Base-by-base conservation (phyloP, 2,113 vertebrate species). In the Nycticebus coucang region DNA sequence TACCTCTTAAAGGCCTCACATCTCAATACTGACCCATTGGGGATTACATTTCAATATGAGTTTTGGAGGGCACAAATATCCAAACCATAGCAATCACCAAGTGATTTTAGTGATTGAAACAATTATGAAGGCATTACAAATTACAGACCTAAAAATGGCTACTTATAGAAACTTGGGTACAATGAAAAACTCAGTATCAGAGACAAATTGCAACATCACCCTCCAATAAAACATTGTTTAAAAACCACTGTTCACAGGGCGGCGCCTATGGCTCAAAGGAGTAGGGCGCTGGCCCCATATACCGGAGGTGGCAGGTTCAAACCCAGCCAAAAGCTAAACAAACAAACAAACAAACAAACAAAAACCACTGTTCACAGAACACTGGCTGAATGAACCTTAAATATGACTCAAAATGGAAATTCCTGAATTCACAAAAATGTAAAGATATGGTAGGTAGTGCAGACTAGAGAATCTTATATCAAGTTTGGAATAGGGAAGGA, bases 61-160 rank as follows among this genome's bases (percentile, higher is more conserved):
- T 77, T 10, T 77, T 77, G 41, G 26, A 30, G 41, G 41, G 26
- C 4, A 30, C 45, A 77, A 96, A 35, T 35, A 68, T 50, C 45
- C 41, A 77, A 77, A 30, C 41, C 74, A 30, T 2, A 50, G 14
- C 26, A 50, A 77, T 30, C 69, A 37, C 1, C 30, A 87, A 90
- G 87, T 79, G 5, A 87, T 64, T 94, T 86, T n/a, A n/a, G n/a
- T n/a, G n/a, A n/a, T n/a, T 84, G 17, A 94, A 82, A 88, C 45
- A 75, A 30, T 19, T 75, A 3, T 4, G 10, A 53, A 2, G 21
- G 1, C 24, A 83, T 66, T 69, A 75, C 12, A 89, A 84, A 28
- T 80, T 3, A 79, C n/a, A 91, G 18, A 30, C 22, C 66, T 66
- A 45, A 94, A 92, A 84, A 87, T 81, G 5, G 4, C 37, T 60